phyloP scores from a whole-genome alignment of 1,140 invertebrate species.

The Hyles euphorbiae region DNA sequence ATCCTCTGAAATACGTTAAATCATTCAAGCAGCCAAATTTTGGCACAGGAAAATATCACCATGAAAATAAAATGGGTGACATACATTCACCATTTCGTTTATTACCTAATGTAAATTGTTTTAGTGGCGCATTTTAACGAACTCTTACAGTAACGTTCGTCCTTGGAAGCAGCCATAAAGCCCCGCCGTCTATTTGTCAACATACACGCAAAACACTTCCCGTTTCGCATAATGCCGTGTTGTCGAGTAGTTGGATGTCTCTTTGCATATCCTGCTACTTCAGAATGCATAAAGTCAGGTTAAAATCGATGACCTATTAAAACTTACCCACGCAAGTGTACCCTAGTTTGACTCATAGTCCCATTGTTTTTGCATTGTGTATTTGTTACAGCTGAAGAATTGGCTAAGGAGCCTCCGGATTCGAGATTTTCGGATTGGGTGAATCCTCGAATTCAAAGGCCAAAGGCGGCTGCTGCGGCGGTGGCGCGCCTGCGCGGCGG shows the following conservation, averaged over 20 bases:
- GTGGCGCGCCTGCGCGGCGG: constrained; percentile 50
- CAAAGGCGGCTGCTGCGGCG: constrained; percentile 33
- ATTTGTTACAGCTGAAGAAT: constrained; percentile 49
- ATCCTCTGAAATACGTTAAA: too few species aligned
- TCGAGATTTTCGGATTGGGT: constrained; percentile 68
- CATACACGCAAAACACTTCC: constrained; percentile 39
- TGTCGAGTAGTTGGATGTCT: constrained; percentile 35
- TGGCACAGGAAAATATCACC: too few species aligned
- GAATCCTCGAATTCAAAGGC: constrained; percentile 55
- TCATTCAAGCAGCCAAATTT: too few species aligned
- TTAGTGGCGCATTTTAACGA: constrained; percentile 3
- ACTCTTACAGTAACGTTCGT: constrained; percentile 20
- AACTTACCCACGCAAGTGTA: constrained; percentile 5
- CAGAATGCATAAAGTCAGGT: constrained; percentile 16
- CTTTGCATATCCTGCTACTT: constrained; percentile 23
- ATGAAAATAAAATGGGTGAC: too few species aligned
- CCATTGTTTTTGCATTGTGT: background rate
- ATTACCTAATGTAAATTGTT: constrained; percentile 3
- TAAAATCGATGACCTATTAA: constrained; percentile 25
- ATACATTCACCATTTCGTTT: too few species aligned
- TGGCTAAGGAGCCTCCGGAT: constrained; percentile 61
- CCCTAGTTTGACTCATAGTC: constrained; percentile 2
- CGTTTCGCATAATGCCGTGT: constrained; percentile 41
- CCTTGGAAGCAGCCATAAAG: constrained; percentile 24
- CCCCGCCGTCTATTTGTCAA: constrained; percentile 34